Evolutionary conservation across 2,113 vertebrate genomes (phyloP).

Genomic region (Clupea harengus): DNA sequence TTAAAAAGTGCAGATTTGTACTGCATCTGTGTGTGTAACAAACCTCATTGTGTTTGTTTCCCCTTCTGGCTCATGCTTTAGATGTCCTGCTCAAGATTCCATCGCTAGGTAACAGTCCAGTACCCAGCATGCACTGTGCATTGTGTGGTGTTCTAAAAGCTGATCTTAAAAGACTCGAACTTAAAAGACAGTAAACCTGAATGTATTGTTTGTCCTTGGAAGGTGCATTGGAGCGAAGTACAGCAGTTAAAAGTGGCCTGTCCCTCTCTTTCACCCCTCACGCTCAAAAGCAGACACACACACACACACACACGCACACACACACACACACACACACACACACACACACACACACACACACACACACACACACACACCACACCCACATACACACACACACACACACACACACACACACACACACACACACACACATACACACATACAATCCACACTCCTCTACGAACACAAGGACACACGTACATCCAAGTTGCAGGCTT

Average conservation of each 20-base stretch:
- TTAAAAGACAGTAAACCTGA: not conserved
- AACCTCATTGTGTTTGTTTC: too few species aligned
- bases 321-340: not conserved
- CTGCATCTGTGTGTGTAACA: too few species aligned
- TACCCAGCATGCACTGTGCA: not conserved
- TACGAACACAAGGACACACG: not conserved
- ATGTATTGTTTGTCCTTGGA: constrained; percentile 1
- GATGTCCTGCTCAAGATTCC: too few species aligned
- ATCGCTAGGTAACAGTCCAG: not conserved
- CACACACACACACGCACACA: constrained; percentile 25
- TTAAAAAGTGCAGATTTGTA: too few species aligned
- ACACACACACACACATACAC: not conserved
- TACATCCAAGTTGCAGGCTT: not conserved
- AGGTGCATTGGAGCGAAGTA: not conserved
- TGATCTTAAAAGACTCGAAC: not conserved
- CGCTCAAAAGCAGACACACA: not conserved
- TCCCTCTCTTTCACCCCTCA: constrained; percentile 6
- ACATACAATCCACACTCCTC: not conserved
- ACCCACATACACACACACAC: not conserved
- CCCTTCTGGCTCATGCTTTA: too few species aligned
- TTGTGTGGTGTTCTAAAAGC: not conserved
- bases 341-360: not conserved
- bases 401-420: too few species aligned
- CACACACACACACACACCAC: constrained; percentile 25
- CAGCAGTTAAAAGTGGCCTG: not conserved